Conservation (phyloP, 2,888 invertebrate genomes). For the Amiota mariae region DNA sequence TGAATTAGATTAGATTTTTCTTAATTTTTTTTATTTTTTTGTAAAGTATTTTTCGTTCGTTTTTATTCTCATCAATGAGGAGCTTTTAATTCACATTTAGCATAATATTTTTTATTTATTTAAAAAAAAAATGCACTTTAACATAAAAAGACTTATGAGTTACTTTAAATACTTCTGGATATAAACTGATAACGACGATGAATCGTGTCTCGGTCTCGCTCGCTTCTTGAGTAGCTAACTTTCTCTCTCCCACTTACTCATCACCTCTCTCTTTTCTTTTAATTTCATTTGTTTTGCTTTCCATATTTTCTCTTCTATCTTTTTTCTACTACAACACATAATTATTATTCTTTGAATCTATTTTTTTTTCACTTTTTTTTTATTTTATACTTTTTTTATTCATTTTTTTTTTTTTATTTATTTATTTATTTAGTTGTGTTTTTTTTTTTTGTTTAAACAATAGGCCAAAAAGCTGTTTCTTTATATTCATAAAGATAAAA, state of each 20-base stretch:
- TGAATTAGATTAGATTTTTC: too few species aligned
- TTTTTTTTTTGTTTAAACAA: constrained; percentile 34
- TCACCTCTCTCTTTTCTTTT: too few species aligned
- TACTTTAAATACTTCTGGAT: constrained; percentile 27
- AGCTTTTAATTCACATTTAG: constrained; percentile 18
- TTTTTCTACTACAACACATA: not conserved
- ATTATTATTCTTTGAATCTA: constrained; percentile 4
- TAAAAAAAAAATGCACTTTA: constrained; percentile 26
- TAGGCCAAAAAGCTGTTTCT: constrained; percentile 26
- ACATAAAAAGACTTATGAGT: constrained; percentile 28
- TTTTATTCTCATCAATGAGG: constrained; percentile 8
- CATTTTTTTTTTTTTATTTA: constrained; percentile 39
- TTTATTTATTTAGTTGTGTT: constrained; percentile 39
- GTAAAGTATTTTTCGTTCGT: too few species aligned
- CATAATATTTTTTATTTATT: constrained; percentile 16
- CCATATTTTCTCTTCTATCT: not conserved
- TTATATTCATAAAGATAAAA: constrained; percentile 34
- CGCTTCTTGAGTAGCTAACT: too few species aligned
- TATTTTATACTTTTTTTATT: too few species aligned
- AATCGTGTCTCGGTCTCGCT: too few species aligned
- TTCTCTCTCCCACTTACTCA: too few species aligned
- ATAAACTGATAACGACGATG: too few species aligned
- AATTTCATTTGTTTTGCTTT: too few species aligned
- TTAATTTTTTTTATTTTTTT: too few species aligned
- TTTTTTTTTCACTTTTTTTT: constrained; percentile 25